Conservation (phyloP, 1,140 invertebrate species). For the Carcinoscorpius rotundicauda region DNA sequence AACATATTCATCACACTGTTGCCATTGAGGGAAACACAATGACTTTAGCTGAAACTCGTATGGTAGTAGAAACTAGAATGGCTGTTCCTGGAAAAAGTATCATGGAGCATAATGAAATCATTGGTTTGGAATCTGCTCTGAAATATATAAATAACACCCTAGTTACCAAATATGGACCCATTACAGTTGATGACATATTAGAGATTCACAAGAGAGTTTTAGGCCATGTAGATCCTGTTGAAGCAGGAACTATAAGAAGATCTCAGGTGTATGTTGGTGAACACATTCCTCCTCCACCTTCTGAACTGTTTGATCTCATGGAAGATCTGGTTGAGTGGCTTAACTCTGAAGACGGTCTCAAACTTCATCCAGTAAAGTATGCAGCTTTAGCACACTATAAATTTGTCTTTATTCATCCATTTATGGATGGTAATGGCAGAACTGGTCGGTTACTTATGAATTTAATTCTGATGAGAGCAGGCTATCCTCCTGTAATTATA, state of each 20-base stretch:
- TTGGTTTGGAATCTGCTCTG: constrained; percentile 86
- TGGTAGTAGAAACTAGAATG: constrained; percentile 82
- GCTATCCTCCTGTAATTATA: constrained; percentile 91
- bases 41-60: constrained; percentile 77
- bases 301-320: constrained; percentile 67
- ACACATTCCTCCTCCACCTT: constrained; percentile 73
- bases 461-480: constrained; percentile 85
- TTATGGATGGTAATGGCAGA: constrained; percentile 85
- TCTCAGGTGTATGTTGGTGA: constrained; percentile 77
- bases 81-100: constrained; percentile 88
- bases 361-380: constrained; percentile 77
- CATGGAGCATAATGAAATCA: constrained; percentile 91
- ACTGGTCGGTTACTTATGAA: constrained; percentile 94
- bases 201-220: constrained; percentile 85
- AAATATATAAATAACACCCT: constrained; percentile 86
- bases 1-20: constrained; percentile 93
- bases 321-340: constrained; percentile 74
- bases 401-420: constrained; percentile 87
- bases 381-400: constrained; percentile 93
- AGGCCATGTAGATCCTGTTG: constrained; percentile 49
- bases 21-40: constrained; percentile 97
- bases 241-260: constrained; percentile 36
- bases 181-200: constrained; percentile 72
- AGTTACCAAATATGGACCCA: constrained; percentile 42
- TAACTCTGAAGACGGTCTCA: constrained; percentile 64